Evolutionary conservation across 2,113 vertebrate genomes (phyloP), one percentile per base, ranked within the genome.

Genomic region (Spermophilus dauricus): DNA sequence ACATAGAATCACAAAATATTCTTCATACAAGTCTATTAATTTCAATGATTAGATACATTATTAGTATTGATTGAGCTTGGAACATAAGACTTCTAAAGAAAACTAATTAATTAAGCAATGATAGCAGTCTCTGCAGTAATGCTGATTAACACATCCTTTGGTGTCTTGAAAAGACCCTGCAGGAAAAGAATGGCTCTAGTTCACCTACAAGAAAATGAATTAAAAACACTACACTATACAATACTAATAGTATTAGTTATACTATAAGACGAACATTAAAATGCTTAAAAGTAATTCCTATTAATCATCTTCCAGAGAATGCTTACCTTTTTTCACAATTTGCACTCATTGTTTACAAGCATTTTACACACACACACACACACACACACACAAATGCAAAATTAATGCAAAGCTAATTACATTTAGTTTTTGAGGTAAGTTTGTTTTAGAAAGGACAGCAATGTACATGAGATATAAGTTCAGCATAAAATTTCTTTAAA

Each of bases 91-190:
- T 63, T 39, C 84, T 75, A 73, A 92, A 96, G 61, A 97, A 26
- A 92, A 89, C 42, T 73, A 91, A 96, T 70, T 94, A 89, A 91
- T 69, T 94, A 92, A 96, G 80, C 91, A 86, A 78, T 32, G 65
- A 92, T 2, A 3, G 58, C 26, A 89, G 58, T 67, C 80, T 83
- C 20, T 58, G 53, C 18, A 73, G 13, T 53, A 53, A 86, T n/a
- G n/a, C 22, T 73, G 72, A 91, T 89, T 51, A 95, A 83, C 53
- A 73, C 26, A 83, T 13, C 45, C 28, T 22, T 8, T 58, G 70
- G 20, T 48, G 81, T 42, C 78, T 13, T 51, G 37, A 56, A 89
- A 93, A 78, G 28, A 42, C 42, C 18, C 34, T 42, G 86, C 37
- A 72, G 32, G 53, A 92, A 95, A 65, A 77, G 88, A 94, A 51